Conservation (phyloP, 1,140 invertebrate species). For the Euwallacea fornicatus region DNA sequence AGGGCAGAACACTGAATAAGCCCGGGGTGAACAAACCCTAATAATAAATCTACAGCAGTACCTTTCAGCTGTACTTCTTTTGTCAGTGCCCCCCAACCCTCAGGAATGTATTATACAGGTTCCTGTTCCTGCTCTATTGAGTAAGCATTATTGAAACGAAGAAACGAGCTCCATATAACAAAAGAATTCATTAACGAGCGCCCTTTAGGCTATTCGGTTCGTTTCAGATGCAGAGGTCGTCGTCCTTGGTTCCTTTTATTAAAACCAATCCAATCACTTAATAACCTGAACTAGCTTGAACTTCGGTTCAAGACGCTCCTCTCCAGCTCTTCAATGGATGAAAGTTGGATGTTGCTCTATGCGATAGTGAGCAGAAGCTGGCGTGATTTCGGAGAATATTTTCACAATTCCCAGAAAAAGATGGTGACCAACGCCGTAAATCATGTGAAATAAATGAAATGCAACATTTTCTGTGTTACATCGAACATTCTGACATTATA, state of each 20-base stretch:
- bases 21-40: neutral
- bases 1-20: neutral
- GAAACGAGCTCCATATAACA: too few relatives aligned
- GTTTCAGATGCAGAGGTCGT: too few relatives aligned
- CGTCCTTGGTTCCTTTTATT: too few relatives aligned
- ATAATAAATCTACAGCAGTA: neutral
- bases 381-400: neutral
- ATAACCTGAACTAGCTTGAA: too few relatives aligned
- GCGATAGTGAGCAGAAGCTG: too few relatives aligned
- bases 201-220: too few relatives aligned
- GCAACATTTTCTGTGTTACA: constrained; percentile 1
- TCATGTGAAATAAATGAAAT: neutral
- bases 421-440: neutral
- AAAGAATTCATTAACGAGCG: too few relatives aligned
- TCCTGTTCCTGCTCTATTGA: neutral
- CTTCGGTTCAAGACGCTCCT: too few relatives aligned
- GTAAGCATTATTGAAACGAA: neutral
- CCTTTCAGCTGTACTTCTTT: neutral
- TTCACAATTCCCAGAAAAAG: neutral
- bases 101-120: neutral
- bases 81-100: neutral
- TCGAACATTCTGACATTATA: constrained; percentile 4
- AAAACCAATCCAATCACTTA: too few relatives aligned
- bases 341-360: too few relatives aligned
- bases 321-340: too few relatives aligned